A percentile compares a stretch with the other conserved stretches of the same genome.
phyloP scores from a whole-genome alignment of 1,140 invertebrate species.

The Oppia nitens region DNA sequence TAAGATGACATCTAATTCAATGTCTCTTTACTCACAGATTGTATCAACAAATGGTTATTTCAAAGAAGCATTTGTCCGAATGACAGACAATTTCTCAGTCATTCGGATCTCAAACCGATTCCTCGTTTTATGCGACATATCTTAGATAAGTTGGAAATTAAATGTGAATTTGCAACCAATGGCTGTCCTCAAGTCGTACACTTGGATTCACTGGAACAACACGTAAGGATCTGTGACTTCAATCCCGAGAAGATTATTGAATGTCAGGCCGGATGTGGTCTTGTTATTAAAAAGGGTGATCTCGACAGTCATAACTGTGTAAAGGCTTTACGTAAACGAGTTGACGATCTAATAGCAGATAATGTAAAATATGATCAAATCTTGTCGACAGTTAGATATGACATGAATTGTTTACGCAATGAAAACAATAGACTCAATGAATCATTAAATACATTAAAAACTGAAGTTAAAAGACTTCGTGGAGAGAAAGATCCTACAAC shows the following conservation, averaged over 20 bases:
- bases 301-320: conserved; percentile 73
- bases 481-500: neutral
- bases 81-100: neutral
- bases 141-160: neutral
- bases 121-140: neutral
- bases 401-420: neutral
- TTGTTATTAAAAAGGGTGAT: neutral
- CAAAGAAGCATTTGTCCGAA: neutral
- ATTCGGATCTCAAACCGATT: neutral
- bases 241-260: neutral
- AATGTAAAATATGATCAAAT: neutral
- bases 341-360: conserved; percentile 32
- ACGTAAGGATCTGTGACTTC: neutral
- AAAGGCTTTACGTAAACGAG: conserved; percentile 58
- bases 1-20: neutral
- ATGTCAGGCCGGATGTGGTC: neutral
- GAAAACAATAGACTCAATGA: neutral
- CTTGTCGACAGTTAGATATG: neutral
- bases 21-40: neutral
- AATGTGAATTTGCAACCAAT: neutral
- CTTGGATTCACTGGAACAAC: neutral
- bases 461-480: neutral
- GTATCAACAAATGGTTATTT: neutral
- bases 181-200: neutral
- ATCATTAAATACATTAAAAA: neutral